Conservation (phyloP, 2,113 vertebrate genomes). For the Dipodomys stephensi region DNA sequence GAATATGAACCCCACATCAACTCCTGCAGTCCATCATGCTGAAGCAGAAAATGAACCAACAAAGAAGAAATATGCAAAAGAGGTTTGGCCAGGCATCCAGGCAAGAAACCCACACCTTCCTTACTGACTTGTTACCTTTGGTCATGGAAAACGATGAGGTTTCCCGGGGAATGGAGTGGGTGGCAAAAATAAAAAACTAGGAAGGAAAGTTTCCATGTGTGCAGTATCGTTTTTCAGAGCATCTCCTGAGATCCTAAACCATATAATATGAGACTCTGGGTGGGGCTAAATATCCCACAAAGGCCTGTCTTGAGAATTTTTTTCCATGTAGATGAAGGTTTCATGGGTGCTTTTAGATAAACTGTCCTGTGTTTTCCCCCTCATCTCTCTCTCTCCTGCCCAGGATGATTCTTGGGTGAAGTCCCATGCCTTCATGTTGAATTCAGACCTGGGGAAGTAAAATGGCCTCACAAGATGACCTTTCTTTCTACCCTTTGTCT, state of each 20-base stretch:
- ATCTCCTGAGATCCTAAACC: slow-evolving; percentile 82
- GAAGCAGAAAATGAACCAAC: slow-evolving; percentile 97
- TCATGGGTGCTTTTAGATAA: background rate
- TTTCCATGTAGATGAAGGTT: slow-evolving; percentile 72
- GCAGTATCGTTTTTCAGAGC: slow-evolving; percentile 84
- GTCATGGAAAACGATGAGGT: slow-evolving; percentile 70
- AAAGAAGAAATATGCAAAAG: slow-evolving; percentile 99
- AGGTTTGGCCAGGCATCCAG: slow-evolving; percentile 93
- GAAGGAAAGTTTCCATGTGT: slow-evolving; percentile 81
- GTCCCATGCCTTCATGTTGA: background rate
- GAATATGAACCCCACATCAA: slow-evolving; percentile 93
- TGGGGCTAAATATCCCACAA: slow-evolving; percentile 73
- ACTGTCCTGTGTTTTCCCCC: slow-evolving; percentile 4
- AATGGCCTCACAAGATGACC: background rate
- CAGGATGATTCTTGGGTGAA: slow-evolving; percentile 48
- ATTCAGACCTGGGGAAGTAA: background rate
- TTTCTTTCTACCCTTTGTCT: background rate
- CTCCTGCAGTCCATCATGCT: slow-evolving; percentile 91
- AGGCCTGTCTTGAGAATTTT: slow-evolving; percentile 82
- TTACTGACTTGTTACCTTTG: slow-evolving; percentile 93
- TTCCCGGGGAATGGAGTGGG: slow-evolving; percentile 66
- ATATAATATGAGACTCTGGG: slow-evolving; percentile 75
- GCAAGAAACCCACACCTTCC: slow-evolving; percentile 98
- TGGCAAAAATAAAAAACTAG: slow-evolving; percentile 72
- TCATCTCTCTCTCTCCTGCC: background rate